phyloP scores from a whole-genome alignment of 2,888 invertebrate genomes.

The Lycaena phlaeas region DNA sequence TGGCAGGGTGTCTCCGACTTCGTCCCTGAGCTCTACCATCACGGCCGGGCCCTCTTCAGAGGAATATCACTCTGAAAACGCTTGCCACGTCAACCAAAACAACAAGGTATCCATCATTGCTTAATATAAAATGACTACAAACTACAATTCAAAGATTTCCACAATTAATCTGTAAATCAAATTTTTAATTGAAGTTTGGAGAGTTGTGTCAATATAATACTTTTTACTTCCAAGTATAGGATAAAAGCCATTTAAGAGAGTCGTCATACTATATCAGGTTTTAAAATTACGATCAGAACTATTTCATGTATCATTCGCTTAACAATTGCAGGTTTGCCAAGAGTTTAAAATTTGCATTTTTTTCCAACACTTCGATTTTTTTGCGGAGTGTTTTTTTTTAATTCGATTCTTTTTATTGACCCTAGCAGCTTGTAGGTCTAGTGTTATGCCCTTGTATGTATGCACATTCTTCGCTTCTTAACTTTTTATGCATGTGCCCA shows the following conservation, averaged over 20 bases:
- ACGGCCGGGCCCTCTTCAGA: constrained; percentile 61
- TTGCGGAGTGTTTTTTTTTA: constrained; percentile 33
- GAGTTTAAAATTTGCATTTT: constrained; percentile 71
- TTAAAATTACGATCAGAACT: constrained; percentile 1
- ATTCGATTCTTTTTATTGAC: constrained; percentile 32
- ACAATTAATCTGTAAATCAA: too few relatives aligned
- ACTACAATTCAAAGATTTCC: too few relatives aligned
- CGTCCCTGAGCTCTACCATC: constrained; percentile 51
- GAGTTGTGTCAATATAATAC: too few relatives aligned
- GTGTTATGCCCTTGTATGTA: constrained; percentile 16
- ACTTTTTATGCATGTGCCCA: constrained; percentile 31
- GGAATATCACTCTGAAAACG: constrained; percentile 69
- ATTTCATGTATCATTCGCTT: constrained; percentile 35
- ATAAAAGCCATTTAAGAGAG: too few relatives aligned
- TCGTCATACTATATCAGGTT: constrained; percentile 8
- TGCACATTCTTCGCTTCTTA: constrained; percentile 24
- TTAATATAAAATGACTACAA: neutral
- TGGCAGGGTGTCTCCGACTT: constrained; percentile 76
- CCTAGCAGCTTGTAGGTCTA: constrained; percentile 28
- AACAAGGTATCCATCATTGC: constrained; percentile 78
- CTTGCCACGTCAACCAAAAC: constrained; percentile 47
- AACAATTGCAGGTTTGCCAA: constrained; percentile 73
- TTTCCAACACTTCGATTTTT: constrained; percentile 51
- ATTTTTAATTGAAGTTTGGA: too few relatives aligned
- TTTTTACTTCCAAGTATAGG: too few relatives aligned